Percentiles rank a stretch among this genome's conserved stretches.
These are phyloP conservation scores for Arenaria interpres DNA, from an alignment of 2,113 vertebrate species.

Conservation along the genomic window DNA sequence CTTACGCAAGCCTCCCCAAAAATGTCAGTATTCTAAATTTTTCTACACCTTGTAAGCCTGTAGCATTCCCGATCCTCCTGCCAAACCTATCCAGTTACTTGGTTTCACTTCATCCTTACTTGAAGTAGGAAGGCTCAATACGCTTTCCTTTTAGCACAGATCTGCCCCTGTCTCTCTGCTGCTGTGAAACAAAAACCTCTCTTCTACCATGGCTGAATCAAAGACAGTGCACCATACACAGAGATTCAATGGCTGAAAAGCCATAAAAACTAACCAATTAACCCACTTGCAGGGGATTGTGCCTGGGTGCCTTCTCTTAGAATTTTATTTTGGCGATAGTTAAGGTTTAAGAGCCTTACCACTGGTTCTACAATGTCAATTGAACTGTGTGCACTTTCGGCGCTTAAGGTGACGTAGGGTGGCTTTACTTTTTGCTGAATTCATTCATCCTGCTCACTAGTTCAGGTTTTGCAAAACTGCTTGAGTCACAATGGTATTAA, in stretches of 20 bases:
- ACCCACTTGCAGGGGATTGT: not conserved
- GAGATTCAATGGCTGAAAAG: not conserved
- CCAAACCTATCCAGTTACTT: not conserved
- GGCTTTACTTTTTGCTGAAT: not conserved
- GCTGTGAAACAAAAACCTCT: not conserved
- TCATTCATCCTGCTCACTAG: not conserved
- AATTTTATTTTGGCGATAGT: not conserved
- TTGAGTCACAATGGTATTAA: not conserved
- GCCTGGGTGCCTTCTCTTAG: not conserved
- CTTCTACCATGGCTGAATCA: not conserved
- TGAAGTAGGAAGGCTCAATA: not conserved
- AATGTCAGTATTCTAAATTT: slow-evolving; percentile 75
- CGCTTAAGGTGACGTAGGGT: not conserved
- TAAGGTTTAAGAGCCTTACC: not conserved
- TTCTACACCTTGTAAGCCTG: not conserved
- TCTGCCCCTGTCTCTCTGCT: not conserved
- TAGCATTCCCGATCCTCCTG: not conserved
- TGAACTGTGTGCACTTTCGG: not conserved
- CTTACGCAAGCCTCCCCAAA: slow-evolving; percentile 82
- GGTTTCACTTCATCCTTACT: not conserved
- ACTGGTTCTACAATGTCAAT: not conserved
- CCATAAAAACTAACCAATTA: not conserved
- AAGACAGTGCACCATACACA: not conserved
- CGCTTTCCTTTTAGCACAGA: not conserved
- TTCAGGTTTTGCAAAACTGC: not conserved